Evolutionary conservation across 2,888 invertebrate genomes (phyloP), one percentile per base, ranked within the genome.

Genomic region (Phrixothrix hirtus): DNA sequence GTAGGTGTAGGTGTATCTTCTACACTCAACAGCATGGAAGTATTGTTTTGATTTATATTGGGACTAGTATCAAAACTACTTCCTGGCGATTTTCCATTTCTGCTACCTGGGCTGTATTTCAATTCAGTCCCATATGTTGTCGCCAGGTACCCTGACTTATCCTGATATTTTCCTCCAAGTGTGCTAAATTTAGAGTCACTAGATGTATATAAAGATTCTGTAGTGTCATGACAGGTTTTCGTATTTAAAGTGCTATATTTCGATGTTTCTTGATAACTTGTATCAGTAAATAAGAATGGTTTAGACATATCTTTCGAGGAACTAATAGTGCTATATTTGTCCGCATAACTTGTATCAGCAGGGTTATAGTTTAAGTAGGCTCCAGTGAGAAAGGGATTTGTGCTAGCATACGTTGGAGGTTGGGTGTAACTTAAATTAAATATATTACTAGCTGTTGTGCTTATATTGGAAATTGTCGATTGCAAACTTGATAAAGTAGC

Each of bases 321-420:
- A 5, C 72, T 70, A 17, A 75, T 74, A 0, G 75, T 75, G 60
- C 73, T 74, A 56, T 70, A 75, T 60, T 75, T 75, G 21, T 73
- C 73, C 15, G 61, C 63, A 27, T 64, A 62, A 37, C 47, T 58
- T 11, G 70, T 68, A 10, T 64, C 65, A 2, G 51, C 58, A 0
- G 75, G 68, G 14, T 66, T 70, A 58, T 75, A 75, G 46, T 72
- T 73, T 62, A 76, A 60, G 55, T 76, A 77, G 6, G 76, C 75
- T 1, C 76, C 77, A 2, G 76, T 76, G 65, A 84, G 74, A 73
- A 84, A 84, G 47, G 84, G 84, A 74, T 84, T 84, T 36, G 84
- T 84, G 55, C 77, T 77, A n/a, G 74, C 75, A 55, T 76, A 77
- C 6, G 75, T 75, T 1, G 74, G 70, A 2, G 75, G 74, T 57